Percentiles rank a stretch among this genome's conserved stretches.
phyloP scores from a whole-genome alignment of 2,888 invertebrate genomes.

The Brenthis daphne region DNA sequence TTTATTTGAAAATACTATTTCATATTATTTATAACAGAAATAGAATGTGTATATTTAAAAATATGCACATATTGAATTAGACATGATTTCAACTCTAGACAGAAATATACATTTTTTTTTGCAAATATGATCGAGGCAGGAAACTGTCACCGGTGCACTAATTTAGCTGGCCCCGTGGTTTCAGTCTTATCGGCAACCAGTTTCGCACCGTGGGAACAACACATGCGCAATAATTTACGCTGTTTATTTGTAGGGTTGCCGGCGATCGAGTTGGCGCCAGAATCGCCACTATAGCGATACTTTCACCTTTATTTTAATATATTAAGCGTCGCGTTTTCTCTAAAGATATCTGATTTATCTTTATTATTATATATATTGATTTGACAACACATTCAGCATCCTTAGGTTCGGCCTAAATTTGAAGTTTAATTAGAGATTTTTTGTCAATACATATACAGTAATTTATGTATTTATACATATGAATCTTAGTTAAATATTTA shows the following conservation, averaged over 20 bases:
- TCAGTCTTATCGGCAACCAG: constrained; percentile 76
- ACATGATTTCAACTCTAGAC: constrained; percentile 24
- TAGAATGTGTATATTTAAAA: no score
- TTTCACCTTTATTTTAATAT: constrained; percentile 44
- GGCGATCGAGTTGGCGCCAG: constrained; percentile 40
- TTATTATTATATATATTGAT: constrained; percentile 27
- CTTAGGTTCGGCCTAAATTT: constrained; percentile 9
- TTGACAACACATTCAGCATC: constrained; percentile 17
- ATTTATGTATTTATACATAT: not conserved
- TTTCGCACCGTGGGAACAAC: constrained; percentile 79
- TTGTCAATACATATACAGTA: not conserved
- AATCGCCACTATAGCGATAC: constrained; percentile 41
- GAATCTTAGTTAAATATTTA: not conserved
- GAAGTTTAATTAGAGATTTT: not conserved
- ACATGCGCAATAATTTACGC: constrained; percentile 71
- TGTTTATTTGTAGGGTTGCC: constrained; percentile 70
- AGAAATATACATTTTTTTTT: constrained; percentile 39
- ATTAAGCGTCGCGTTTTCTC: constrained; percentile 32
- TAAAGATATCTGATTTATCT: constrained; percentile 30
- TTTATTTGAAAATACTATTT: no score
- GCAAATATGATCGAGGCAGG: constrained; percentile 61
- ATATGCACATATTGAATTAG: not conserved
- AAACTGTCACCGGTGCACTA: constrained; percentile 76
- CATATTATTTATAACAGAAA: not conserved
- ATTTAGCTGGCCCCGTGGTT: constrained; percentile 71